Base-by-base conservation (phyloP, 2,888 invertebrate species). In the Agriopis marginaria region DNA sequence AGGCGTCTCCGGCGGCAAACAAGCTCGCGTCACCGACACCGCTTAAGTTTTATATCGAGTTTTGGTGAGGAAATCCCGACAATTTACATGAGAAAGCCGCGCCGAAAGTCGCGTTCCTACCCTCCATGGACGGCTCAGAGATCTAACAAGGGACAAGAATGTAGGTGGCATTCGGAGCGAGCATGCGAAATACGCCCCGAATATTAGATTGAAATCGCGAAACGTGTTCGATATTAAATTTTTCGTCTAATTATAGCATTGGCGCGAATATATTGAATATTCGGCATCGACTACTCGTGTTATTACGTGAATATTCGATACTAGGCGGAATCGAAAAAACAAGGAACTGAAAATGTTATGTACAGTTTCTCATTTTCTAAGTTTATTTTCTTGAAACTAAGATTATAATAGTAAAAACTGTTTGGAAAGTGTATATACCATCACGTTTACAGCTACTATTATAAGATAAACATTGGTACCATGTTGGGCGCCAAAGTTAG, bases 401-500 rank as follows among this genome's bases (percentile, higher is more conserved):
- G 11, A 7, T 11, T 42, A 42, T 9, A 42, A 9, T 42, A 47
- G n/a, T 11, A 47, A 47, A 5, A 47, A 47, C 7, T 12, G 12
- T 12, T n/a, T 2, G 11, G 47, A 47, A 47, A 79, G 7, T 77
- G 7, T 77, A 79, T 77, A 77, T 81, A 82, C 32, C 51, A 12
- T 23, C 58, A 61, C 12, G 44, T 84, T 55, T 82, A 79, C 79
- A 81, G 82, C 85, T 84, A 88, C 86, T 87, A 87, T 87, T 86
- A 87, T 88, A 90, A 89, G 88, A 91, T 90, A 91, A 90, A 90
- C 89, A 89, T 81, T 83, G 84, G 85, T 80, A 82, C 82, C 86
- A 82, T 85, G 87, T 86, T 83, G 88, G 89, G 89, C 89, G 91
- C 88, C 89, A 91, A 92, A 93, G 90, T 93, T 92, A 85, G 88